These are phyloP conservation scores for Lasioglossum figueresi DNA, from an alignment of 2,888 invertebrate species.

Conservation along the genomic window DNA sequence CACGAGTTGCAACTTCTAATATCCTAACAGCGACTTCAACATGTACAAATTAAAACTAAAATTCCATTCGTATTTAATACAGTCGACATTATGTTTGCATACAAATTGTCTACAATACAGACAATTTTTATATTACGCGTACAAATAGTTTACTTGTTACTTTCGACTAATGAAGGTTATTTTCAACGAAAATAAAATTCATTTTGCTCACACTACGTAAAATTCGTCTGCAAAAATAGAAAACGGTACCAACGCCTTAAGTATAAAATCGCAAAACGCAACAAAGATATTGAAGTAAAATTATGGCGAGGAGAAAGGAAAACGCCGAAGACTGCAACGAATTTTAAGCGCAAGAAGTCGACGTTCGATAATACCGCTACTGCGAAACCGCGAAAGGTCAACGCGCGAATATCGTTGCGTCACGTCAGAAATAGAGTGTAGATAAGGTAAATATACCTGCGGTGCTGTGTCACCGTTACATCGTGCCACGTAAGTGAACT, in stretches of 20 bases:
- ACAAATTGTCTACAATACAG: too few relatives aligned
- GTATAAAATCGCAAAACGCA: too few relatives aligned
- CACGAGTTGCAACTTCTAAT: too few relatives aligned
- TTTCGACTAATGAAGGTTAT: too few relatives aligned
- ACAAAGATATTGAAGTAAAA: neutral
- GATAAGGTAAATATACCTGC: conserved; percentile 27
- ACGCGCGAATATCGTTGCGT: conserved; percentile 32
- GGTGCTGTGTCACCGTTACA: conserved; percentile 4
- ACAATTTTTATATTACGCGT: too few relatives aligned
- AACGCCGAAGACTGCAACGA: neutral
- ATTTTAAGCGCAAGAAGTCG: conserved; percentile 8
- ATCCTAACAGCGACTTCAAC: too few relatives aligned
- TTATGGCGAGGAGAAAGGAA: neutral
- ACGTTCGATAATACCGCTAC: conserved; percentile 27
- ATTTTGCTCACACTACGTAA: too few relatives aligned
- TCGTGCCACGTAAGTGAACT: neutral
- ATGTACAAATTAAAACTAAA: too few relatives aligned
- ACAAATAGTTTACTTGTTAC: neutral
- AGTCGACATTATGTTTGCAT: too few relatives aligned
- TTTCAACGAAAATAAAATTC: too few relatives aligned
- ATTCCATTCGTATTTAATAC: too few relatives aligned
- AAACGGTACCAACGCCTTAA: neutral
- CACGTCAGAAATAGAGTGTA: conserved; percentile 22
- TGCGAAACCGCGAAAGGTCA: conserved; percentile 35
- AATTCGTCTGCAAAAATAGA: neutral